Evolutionary conservation across 1,140 invertebrate species (phyloP).

Genomic region (Zaprionus gabonicus): DNA sequence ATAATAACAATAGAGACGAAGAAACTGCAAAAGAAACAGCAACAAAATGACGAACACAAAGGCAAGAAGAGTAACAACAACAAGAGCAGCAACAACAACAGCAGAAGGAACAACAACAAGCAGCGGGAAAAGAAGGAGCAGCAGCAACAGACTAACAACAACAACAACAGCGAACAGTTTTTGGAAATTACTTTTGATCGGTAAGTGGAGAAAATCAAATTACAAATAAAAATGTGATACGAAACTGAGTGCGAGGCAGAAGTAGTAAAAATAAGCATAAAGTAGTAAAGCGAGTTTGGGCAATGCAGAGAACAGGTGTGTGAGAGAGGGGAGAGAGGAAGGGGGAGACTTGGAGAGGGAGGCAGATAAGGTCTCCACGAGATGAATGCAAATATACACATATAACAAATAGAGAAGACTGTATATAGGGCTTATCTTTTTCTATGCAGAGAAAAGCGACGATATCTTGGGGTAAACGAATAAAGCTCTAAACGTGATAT

Average conservation of each 20-base stretch:
- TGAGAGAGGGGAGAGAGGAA: background rate
- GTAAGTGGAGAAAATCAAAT: conserved; percentile 46
- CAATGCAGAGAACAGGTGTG: background rate
- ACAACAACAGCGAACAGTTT: conserved; percentile 42
- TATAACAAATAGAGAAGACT: background rate
- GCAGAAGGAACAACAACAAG: conserved; percentile 13
- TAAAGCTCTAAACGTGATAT: background rate
- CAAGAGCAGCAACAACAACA: conserved; percentile 34
- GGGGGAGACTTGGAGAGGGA: background rate
- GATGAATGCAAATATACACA: background rate
- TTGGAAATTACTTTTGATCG: conserved; percentile 71
- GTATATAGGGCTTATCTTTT: background rate
- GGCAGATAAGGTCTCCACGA: too few relatives aligned
- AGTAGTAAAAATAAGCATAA: background rate
- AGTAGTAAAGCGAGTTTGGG: background rate
- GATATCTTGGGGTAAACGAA: background rate
- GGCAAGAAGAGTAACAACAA: conserved; percentile 14
- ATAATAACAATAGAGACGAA: background rate
- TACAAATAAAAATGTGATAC: conserved; percentile 1
- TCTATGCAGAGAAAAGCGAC: background rate
- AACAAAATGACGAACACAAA: background rate
- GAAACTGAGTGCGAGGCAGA: conserved; percentile 8
- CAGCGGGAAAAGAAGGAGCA: background rate
- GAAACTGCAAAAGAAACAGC: background rate
- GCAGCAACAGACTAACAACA: conserved; percentile 25